These are phyloP conservation scores for Cydia fagiglandana DNA, from an alignment of 1,140 invertebrate species.

Conservation along the genomic window DNA sequence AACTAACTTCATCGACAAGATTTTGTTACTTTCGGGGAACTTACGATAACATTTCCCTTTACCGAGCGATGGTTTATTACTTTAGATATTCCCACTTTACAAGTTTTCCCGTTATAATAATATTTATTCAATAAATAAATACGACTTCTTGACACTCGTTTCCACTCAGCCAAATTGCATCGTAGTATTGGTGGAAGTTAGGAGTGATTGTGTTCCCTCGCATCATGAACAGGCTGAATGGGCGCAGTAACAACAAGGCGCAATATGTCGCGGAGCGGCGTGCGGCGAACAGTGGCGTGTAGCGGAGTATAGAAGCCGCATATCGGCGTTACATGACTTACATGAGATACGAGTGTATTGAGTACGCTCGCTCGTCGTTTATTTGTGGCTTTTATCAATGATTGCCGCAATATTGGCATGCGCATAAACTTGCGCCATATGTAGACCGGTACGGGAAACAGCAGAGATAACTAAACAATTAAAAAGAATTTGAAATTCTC, in stretches of 20 bases:
- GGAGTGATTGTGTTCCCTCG: neutral
- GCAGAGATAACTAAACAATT: too few relatives aligned
- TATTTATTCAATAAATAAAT: neutral
- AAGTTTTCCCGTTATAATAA: neutral
- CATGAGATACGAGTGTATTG: neutral
- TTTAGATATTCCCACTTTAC: neutral
- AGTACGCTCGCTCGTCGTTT: neutral
- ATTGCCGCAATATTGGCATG: neutral
- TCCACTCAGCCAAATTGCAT: neutral
- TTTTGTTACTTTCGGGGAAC: neutral
- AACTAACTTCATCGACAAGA: neutral
- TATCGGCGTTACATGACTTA: too few relatives aligned
- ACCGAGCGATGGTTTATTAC: too few relatives aligned
- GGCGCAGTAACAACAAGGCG: neutral
- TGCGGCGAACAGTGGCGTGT: too few relatives aligned
- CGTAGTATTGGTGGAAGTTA: neutral
- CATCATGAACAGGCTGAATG: neutral
- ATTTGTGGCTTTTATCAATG: neutral
- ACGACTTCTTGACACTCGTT: neutral
- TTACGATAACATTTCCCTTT: neutral
- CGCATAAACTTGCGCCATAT: too few relatives aligned
- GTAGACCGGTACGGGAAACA: too few relatives aligned
- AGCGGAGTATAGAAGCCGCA: too few relatives aligned
- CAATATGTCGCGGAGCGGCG: neutral
- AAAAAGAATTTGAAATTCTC: too few relatives aligned